Conservation (phyloP, 2,888 invertebrate species). For the Balanococcus diminutus region DNA sequence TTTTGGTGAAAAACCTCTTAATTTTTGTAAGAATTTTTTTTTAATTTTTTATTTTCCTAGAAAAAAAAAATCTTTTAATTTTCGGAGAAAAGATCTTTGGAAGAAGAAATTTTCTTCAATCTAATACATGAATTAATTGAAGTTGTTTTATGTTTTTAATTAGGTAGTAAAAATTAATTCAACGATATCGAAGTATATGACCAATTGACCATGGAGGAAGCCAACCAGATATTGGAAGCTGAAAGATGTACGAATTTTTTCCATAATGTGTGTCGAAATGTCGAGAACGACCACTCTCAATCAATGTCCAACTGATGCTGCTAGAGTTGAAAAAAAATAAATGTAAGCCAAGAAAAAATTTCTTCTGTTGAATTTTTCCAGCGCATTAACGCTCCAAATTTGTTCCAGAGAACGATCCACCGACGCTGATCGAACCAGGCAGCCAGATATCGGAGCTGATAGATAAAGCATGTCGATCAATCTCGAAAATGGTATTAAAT, state of each 20-base stretch:
- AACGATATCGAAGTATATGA: constrained; percentile 92
- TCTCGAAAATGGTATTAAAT: constrained; percentile 83
- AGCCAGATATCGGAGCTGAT: constrained; percentile 80
- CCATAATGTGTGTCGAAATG: constrained; percentile 88
- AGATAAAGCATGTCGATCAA: constrained; percentile 83
- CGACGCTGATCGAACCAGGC: constrained; percentile 71
- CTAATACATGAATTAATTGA: too few relatives aligned
- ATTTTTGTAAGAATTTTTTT: too few relatives aligned
- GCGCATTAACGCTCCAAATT: not conserved
- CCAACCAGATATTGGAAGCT: constrained; percentile 87
- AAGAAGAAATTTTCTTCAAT: too few relatives aligned
- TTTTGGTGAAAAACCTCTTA: too few relatives aligned
- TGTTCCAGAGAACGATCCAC: constrained; percentile 59
- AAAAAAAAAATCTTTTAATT: too few relatives aligned
- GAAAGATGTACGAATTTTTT: constrained; percentile 97
- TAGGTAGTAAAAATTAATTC: too few relatives aligned
- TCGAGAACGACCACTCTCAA: constrained; percentile 76
- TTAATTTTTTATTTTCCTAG: too few relatives aligned
- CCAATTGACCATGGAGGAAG: constrained; percentile 80
- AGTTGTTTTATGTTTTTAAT: too few relatives aligned
- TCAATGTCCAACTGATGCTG: constrained; percentile 67
- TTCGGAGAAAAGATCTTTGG: too few relatives aligned
- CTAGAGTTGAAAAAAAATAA: constrained; percentile 66
- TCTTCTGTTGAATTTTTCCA: not conserved
- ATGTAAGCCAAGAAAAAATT: constrained; percentile 58